Conservation (phyloP, 1,140 invertebrate species). For the Drosophila ogumai region DNA sequence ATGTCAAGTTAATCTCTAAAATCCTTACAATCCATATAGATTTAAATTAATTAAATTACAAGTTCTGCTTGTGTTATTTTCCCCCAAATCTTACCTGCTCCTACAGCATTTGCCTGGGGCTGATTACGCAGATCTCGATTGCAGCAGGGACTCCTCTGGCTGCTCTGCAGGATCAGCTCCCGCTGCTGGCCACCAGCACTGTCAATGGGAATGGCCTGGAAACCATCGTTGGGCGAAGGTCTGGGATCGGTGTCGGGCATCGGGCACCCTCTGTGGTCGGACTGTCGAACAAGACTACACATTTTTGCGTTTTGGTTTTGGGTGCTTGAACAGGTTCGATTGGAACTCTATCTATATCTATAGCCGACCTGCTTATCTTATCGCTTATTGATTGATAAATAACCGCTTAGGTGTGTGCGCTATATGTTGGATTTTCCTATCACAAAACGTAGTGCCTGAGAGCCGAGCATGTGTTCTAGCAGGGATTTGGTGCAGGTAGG, state of each 20-base stretch:
- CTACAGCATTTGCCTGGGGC: slow-evolving; percentile 67
- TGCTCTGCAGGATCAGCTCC: slow-evolving; percentile 18
- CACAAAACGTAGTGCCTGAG: slow-evolving; percentile 14
- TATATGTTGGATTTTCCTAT: slow-evolving; percentile 46
- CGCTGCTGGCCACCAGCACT: slow-evolving; percentile 9
- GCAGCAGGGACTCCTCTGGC: slow-evolving; percentile 46
- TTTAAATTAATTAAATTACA: neutral
- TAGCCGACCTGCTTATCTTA: slow-evolving; percentile 57
- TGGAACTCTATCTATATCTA: slow-evolving; percentile 40
- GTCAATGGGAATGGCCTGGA: slow-evolving; percentile 45
- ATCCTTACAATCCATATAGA: neutral
- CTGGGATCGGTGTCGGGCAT: slow-evolving; percentile 19
- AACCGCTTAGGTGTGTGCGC: slow-evolving; percentile 31
- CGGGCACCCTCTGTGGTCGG: slow-evolving; percentile 42
- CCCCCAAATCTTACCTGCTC: slow-evolving; percentile 43
- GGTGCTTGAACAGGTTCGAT: slow-evolving; percentile 12
- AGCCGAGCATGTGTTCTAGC: slow-evolving; percentile 34
- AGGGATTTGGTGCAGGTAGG: slow-evolving; percentile 5
- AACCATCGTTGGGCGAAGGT: slow-evolving; percentile 32
- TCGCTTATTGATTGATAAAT: slow-evolving; percentile 67
- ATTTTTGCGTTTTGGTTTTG: neutral
- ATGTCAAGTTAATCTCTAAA: neutral
- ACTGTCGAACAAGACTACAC: slow-evolving; percentile 42
- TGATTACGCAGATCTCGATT: slow-evolving; percentile 65
- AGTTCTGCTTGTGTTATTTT: neutral